A percentile compares a stretch with the other conserved stretches of the same genome.
phyloP scores from a whole-genome alignment of 23 tunicate genomes.

The Trididemnum miniatum region DNA sequence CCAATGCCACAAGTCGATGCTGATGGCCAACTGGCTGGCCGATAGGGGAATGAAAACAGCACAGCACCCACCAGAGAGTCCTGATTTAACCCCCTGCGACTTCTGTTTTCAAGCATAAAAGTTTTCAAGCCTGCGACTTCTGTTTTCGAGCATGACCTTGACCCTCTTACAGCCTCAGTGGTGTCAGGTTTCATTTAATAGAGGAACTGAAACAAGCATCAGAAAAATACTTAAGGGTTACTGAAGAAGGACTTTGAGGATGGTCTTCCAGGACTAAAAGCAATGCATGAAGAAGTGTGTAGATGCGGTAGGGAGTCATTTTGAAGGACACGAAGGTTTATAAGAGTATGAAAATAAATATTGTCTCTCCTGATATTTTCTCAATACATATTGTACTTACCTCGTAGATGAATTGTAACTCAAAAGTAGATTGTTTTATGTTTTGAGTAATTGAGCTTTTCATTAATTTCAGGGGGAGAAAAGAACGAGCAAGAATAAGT shows the following conservation, averaged over 20 bases:
- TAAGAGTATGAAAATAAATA: slow-evolving; percentile 13
- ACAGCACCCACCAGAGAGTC: slow-evolving; percentile 20
- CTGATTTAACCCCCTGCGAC: slow-evolving; percentile 25
- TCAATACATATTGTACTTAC: slow-evolving; percentile 27
- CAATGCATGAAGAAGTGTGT: slow-evolving; percentile 19
- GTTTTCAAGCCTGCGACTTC: no score
- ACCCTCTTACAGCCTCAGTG: slow-evolving; percentile 8
- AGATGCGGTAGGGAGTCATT: slow-evolving; percentile 2
- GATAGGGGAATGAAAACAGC: slow-evolving; percentile 22
- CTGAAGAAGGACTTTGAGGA: not conserved
- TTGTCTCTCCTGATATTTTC: slow-evolving; percentile 22
- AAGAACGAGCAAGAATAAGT: not conserved
- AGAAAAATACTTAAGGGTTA: not conserved
- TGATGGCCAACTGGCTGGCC: slow-evolving; percentile 14
- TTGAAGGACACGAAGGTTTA: slow-evolving; percentile 23
- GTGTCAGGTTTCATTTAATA: slow-evolving; percentile 17
- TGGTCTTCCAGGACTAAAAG: slow-evolving; percentile 21
- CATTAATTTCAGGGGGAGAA: not conserved
- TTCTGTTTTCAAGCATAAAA: slow-evolving; percentile 14
- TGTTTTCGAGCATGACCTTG: no score
- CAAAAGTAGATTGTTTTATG: no score
- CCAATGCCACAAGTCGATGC: slow-evolving; percentile 20
- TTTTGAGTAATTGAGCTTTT: no score
- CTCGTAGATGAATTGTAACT: no score
- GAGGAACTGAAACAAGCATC: slow-evolving; percentile 20